These are phyloP conservation scores for Enteromius paludinosus DNA, from an alignment of 2,797 vertebrate genomes.

Conservation along the genomic window DNA sequence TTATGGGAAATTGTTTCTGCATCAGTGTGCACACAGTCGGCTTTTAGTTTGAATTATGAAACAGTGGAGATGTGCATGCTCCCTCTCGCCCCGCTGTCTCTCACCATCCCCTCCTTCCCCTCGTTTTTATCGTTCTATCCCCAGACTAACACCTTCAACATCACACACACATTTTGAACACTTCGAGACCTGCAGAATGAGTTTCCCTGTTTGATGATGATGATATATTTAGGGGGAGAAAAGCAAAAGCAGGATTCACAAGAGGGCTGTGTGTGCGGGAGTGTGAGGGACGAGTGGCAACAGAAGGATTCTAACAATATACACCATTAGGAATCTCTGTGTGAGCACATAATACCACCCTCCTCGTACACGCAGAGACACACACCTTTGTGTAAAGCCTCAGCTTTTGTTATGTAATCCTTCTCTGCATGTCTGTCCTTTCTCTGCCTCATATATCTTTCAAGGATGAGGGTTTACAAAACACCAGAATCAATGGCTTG, in stretches of 20 bases:
- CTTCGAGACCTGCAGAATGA: background rate
- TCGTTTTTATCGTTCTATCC: conserved; percentile 4
- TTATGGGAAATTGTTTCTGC: conserved; percentile 15
- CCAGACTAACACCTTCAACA: conserved; percentile 32
- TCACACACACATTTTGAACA: conserved; percentile 17
- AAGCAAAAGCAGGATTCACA: conserved; percentile 3
- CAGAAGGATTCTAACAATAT: conserved; percentile 36
- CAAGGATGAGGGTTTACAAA: conserved; percentile 32
- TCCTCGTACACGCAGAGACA: background rate
- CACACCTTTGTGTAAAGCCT: conserved; percentile 26
- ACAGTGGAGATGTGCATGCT: conserved; percentile 16
- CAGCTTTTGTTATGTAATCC: conserved; percentile 29
- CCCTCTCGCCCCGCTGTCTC: conserved; percentile 1
- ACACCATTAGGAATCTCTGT: conserved; percentile 17
- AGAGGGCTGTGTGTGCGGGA: background rate
- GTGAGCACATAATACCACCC: conserved; percentile 17
- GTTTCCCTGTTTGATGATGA: conserved; percentile 34
- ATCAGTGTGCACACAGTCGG: conserved; percentile 15
- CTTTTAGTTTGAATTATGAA: conserved; percentile 53
- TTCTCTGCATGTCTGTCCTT: conserved; percentile 34
- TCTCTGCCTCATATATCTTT: conserved; percentile 15
- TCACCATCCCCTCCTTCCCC: background rate
- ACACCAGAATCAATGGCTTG: conserved; percentile 13
- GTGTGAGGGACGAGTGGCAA: conserved; percentile 1
- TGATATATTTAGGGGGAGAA: conserved; percentile 19